Evolutionary conservation across 2,888 invertebrate genomes (phyloP).

Genomic region (Coronaproctus castanopsis): DNA sequence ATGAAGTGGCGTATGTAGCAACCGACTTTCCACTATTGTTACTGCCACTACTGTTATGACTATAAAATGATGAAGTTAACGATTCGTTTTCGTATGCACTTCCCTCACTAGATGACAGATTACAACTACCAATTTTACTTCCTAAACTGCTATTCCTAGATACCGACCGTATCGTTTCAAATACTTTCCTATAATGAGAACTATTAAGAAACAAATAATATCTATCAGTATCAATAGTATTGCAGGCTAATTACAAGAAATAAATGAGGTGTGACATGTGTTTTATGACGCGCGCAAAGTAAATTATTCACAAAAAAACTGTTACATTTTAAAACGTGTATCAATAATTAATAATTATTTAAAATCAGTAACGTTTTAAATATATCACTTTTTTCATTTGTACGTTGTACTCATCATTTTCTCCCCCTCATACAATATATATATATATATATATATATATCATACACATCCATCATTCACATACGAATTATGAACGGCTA

Average conservation of each 20-base stretch:
- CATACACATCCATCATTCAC: too few species aligned
- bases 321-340: too few species aligned
- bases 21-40: constrained; percentile 4
- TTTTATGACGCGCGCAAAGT: not conserved
- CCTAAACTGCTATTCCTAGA: constrained; percentile 27
- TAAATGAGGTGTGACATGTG: too few species aligned
- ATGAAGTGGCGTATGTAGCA: constrained; percentile 5
- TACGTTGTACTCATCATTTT: too few species aligned
- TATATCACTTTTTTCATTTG: too few species aligned
- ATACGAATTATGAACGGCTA: too few species aligned
- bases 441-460: too few species aligned
- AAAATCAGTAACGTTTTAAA: too few species aligned
- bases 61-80: constrained; percentile 5
- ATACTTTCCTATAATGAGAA: constrained; percentile 66
- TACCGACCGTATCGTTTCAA: constrained; percentile 74
- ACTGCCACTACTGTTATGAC: not conserved
- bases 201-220: constrained; percentile 30
- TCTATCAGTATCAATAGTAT: too few species aligned
- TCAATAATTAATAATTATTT: too few species aligned
- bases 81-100: constrained; percentile 5
- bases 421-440: too few species aligned
- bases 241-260: too few species aligned
- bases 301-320: constrained; percentile 1
- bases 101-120: not conserved
- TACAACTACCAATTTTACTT: not conserved